phyloP scores from a whole-genome alignment of 1,140 invertebrate species.

The Camponotus vicinus region DNA sequence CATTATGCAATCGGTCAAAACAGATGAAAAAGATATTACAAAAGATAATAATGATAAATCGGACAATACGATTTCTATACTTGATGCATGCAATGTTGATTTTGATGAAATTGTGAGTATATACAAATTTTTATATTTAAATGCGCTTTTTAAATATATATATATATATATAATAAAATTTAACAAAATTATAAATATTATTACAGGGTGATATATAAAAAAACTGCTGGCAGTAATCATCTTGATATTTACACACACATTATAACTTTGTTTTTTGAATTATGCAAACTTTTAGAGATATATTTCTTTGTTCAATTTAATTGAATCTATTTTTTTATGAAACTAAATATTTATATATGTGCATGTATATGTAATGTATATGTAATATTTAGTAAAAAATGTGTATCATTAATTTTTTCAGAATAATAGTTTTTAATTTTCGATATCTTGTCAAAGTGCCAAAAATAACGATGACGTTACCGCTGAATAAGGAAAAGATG shows the following conservation, averaged over 20 bases:
- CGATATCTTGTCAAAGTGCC: not conserved
- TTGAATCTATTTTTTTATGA: not conserved
- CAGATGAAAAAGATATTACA: not conserved
- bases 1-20: not conserved
- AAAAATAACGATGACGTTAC: constrained; percentile 51
- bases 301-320: constrained; percentile 16
- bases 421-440: constrained; percentile 2
- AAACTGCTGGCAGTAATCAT: not conserved
- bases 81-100: constrained; percentile 17
- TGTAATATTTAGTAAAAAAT: constrained; percentile 6
- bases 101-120: constrained; percentile 50
- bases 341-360: not conserved
- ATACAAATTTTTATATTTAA: not conserved
- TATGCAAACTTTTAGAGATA: not conserved
- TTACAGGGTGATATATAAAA: constrained; percentile 45
- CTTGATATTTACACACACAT: not conserved
- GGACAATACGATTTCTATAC: not conserved
- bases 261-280: not conserved
- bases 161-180: not conserved
- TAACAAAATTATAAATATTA: constrained; percentile 11
- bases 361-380: not conserved
- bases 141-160: not conserved
- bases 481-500: constrained; percentile 49
- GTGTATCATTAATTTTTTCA: constrained; percentile 14
- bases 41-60: not conserved